Base-by-base conservation (phyloP, 1,140 invertebrate species). In the Sinella curviseta region DNA sequence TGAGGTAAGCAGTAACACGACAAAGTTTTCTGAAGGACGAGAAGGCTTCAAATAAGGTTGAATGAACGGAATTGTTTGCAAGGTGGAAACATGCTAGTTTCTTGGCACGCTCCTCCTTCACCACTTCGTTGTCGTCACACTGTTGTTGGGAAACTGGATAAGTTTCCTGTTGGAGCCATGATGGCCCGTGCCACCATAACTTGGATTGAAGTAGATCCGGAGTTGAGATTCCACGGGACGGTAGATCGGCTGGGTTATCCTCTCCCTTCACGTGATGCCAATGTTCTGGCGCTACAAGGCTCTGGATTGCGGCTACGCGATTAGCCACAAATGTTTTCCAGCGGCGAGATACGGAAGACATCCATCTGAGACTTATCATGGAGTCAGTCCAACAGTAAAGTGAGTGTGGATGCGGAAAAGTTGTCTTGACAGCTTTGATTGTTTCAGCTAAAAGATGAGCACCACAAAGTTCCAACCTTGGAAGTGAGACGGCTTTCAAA, bases 161-260 rank as follows among this genome's bases (percentile, higher is more conserved):
- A 8, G 14, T 74, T 28, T 24, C 39, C 20, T 8, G 20, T 14
- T 3, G 34, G 8, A 48, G 34, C 57, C 24, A 26, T 4, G 16
- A 12, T 20, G 87, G 87, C 1, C 87, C 86, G 17, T 81, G 31
- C 85, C 84, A 87, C 87, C 87, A 88, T 20, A 88, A 78, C 24
- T 78, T 17, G 34, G 78, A 84, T 20, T 82, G 48, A 2, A 79
- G 54, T 24, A 88, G 79, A 4, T 79, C 39, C 20, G 54, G 78
- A 74, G 85, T 78, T 8, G 31, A 73, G 31, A 83, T 20, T 20
- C 88, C 88, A 74, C 88, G 82, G 2, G 87, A 87, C 0, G 87
- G 83, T 1, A 83, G 77, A 84, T 90, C 88, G 0, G 87, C 87
- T 0, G 87, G 87, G 83, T 89, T 89, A 0, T 86, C 74, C 31